These are phyloP conservation scores for Chaetorhynchus papuensis DNA, from an alignment of 2,113 vertebrate species.

Conservation along the genomic window DNA sequence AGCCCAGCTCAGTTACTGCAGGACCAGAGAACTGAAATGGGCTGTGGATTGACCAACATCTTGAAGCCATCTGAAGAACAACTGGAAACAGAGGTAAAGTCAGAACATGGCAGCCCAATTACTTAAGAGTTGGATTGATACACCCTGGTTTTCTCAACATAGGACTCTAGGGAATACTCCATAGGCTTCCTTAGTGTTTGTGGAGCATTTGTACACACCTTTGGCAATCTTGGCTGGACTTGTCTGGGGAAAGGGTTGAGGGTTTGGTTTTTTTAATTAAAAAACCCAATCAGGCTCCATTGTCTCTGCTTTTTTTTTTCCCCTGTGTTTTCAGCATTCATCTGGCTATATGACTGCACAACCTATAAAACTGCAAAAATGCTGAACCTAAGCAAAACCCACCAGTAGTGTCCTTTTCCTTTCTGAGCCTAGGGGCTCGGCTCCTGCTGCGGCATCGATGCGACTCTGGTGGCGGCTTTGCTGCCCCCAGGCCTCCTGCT, in stretches of 20 bases:
- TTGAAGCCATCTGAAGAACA: conserved; percentile 9
- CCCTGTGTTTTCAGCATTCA: background rate
- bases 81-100: background rate
- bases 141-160: background rate
- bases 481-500: background rate
- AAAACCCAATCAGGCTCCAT: background rate
- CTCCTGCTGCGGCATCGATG: accelerated
- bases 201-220: background rate
- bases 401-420: background rate
- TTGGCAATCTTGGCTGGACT: background rate
- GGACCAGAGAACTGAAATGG: background rate
- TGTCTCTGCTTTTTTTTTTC: background rate
- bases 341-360: background rate
- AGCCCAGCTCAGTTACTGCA: background rate
- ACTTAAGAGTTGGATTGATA: background rate
- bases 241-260: background rate
- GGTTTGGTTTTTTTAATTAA: background rate
- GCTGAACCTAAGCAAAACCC: background rate
- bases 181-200: background rate
- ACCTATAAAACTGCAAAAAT: background rate
- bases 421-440: background rate
- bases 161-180: background rate
- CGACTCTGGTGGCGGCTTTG: background rate
- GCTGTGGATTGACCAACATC: background rate
- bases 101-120: background rate